Evolutionary conservation across 1,140 invertebrate genomes (phyloP).

Genomic region (Dreissena polymorpha): DNA sequence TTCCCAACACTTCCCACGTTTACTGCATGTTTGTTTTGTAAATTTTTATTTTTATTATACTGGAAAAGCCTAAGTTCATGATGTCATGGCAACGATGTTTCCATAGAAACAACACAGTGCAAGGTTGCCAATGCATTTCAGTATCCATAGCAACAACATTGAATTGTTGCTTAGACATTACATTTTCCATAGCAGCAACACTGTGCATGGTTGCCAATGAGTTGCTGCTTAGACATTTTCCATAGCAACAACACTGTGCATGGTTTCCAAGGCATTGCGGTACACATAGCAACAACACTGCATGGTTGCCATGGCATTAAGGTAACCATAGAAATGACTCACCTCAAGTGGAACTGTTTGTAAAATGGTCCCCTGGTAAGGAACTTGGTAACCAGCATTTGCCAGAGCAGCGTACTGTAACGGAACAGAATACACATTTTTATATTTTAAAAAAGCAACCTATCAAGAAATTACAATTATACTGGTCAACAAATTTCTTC

Average conservation of each 20-base stretch:
- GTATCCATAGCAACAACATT: too few species aligned
- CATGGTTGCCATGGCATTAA: conserved; percentile 9
- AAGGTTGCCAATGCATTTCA: too few species aligned
- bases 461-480: conserved; percentile 1
- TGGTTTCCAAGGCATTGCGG: not conserved
- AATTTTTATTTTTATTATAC: too few species aligned
- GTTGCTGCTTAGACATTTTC: not conserved
- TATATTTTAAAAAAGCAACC: conserved; percentile 18
- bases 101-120: too few species aligned
- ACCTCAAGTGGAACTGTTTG: conserved; percentile 57
- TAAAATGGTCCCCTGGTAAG: conserved; percentile 51
- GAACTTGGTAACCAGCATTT: conserved; percentile 51
- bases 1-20: too few species aligned
- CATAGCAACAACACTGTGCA: too few species aligned
- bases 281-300: conserved; percentile 8
- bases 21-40: too few species aligned
- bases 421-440: not conserved
- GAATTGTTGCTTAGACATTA: too few species aligned
- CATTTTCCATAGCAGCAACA: not conserved
- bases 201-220: not conserved
- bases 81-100: too few species aligned
- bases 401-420: conserved; percentile 53
- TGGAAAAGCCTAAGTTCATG: too few species aligned
- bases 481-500: too few species aligned
- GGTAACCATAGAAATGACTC: conserved; percentile 36